Conservation (phyloP, 2,113 vertebrate genomes). For the Anarrhichthys ocellatus region DNA sequence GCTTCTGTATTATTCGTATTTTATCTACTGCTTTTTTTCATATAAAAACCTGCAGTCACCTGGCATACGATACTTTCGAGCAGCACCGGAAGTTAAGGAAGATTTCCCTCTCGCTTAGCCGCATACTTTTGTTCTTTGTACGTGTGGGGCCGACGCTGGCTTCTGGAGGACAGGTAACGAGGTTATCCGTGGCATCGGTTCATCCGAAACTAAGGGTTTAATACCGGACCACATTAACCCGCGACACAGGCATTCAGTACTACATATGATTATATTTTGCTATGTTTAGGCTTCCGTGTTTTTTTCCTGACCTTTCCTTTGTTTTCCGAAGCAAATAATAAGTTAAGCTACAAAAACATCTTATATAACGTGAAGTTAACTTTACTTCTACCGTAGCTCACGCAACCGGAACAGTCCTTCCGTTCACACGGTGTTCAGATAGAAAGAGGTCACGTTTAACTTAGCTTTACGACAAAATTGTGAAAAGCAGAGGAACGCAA, state of each 20-base stretch:
- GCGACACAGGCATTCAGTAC: background rate
- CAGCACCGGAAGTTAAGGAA: conserved; percentile 1
- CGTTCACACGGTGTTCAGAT: background rate
- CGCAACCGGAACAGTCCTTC: background rate
- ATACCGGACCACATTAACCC: background rate
- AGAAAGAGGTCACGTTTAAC: background rate
- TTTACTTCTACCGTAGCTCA: background rate
- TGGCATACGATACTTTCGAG: no score
- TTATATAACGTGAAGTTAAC: background rate
- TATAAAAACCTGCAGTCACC: background rate
- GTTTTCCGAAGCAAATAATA: background rate
- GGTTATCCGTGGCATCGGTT: background rate
- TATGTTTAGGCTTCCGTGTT: conserved; percentile 8
- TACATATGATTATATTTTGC: background rate
- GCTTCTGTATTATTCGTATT: background rate
- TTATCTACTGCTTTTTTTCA: background rate
- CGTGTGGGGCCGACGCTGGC: background rate
- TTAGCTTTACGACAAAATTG: background rate
- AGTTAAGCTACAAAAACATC: background rate
- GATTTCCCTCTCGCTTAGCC: fast-evolving
- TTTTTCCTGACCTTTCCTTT: background rate
- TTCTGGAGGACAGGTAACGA: conserved; percentile 13
- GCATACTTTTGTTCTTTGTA: background rate
- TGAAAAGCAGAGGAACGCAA: background rate
- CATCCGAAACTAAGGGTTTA: fast-evolving